Evolutionary conservation across 53 echinoderm and acorn worm species (phyloP), one percentile per base, ranked within the genome.

Genomic region (Paelopatides confundens): DNA sequence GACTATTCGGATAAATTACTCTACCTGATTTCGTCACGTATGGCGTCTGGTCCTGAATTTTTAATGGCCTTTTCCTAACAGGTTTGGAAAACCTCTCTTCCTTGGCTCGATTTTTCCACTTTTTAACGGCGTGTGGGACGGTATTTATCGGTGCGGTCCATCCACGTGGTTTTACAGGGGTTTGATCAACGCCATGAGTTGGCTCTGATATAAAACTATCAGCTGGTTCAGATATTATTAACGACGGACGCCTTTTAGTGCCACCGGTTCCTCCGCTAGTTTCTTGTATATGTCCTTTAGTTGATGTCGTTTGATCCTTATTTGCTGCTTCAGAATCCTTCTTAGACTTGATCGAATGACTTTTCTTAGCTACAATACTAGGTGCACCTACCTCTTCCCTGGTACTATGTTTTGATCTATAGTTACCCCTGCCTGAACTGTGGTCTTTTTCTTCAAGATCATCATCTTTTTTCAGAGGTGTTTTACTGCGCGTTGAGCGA

Each of bases 21-120:
- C 92, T 36, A 1, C 92, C 92, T 4, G 92, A 92, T 65, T 92
- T 92, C 28, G 92, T 92, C 50, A 88, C 88, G 62, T 88, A 92
- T 1, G 53, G 51, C 28, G 69, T 67, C 26, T 86, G 87, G 26
- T 91, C 62, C 34, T 66, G 62, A 48, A 69, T 81, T 78, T 27
- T 67, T 31, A 81, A 18, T 31, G 79, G 79, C 2, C 79, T 52
- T 50, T 53, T 79, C n/a, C 79, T 29, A 3, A 17, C 3, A 1
- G 27, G 10, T 74, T 74, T 74, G 5, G 40, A 37, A 1, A 39
- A 39, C 29, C 79, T 29, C 29, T 32, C 31, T 17, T 50, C 79
- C 6, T 21, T 29, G 0, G 79, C 26, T 53, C 79, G 79, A 13
- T 53, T 50, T 31, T 79, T 79, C 79, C 79, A 79, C 33, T 79